Evolutionary conservation across 2,888 invertebrate genomes (phyloP).

Genomic region (Encarsia formosa): DNA sequence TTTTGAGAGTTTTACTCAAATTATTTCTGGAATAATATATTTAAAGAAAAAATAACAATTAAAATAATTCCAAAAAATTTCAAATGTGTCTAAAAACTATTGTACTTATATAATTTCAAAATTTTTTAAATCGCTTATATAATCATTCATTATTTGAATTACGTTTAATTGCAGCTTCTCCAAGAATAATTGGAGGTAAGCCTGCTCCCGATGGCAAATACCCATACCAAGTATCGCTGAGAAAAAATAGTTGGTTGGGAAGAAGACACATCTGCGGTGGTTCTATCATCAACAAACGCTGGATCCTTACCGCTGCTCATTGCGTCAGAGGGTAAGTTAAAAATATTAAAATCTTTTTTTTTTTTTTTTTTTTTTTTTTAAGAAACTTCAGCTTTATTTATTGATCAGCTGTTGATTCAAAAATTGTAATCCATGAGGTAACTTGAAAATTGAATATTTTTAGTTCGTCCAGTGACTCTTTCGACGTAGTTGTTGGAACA

Average conservation of each 20-base stretch:
- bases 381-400: no score
- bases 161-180: conserved; percentile 24
- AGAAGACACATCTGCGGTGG: conserved; percentile 59
- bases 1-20: no score
- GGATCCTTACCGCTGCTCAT: conserved; percentile 59
- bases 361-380: no score
- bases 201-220: conserved; percentile 55
- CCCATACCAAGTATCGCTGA: conserved; percentile 56
- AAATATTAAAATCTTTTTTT: no score
- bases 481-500: conserved; percentile 39
- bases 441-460: neutral
- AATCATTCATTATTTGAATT: no score
- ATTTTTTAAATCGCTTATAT: no score
- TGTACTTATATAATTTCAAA: no score
- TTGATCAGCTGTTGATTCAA: neutral
- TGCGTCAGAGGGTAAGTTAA: conserved; percentile 54
- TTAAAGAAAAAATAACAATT: no score
- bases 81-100: no score
- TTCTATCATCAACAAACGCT: conserved; percentile 56
- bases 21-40: no score
- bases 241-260: conserved; percentile 33
- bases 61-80: no score
- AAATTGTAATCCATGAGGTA: neutral
- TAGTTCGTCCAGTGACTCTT: conserved; percentile 6
- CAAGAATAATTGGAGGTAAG: conserved; percentile 51